phyloP scores from a whole-genome alignment of 2,113 vertebrate genomes.

The Pavo muticus region DNA sequence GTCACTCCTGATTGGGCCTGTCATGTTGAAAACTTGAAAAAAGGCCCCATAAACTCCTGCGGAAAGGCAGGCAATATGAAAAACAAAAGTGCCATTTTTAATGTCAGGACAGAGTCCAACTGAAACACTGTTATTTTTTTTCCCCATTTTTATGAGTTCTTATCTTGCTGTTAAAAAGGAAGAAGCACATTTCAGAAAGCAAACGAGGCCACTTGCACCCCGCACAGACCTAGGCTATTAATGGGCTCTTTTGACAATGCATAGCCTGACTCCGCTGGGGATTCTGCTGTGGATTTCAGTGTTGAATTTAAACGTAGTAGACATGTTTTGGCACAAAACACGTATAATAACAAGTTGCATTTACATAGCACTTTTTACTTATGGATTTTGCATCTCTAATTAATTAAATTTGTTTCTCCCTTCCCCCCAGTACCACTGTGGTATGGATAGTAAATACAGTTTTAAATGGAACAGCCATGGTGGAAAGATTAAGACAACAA shows the following conservation, averaged over 20 bases:
- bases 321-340: constrained; percentile 52
- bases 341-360: constrained; percentile 60
- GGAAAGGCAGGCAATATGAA: constrained; percentile 10
- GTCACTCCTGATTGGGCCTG: constrained; percentile 4
- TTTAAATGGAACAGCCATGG: neutral
- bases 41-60: constrained; percentile 26
- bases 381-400: constrained; percentile 58
- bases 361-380: constrained; percentile 59
- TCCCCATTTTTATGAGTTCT: constrained; percentile 49
- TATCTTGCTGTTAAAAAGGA: constrained; percentile 44
- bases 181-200: neutral
- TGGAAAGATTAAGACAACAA: constrained; percentile 44
- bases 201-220: constrained; percentile 23
- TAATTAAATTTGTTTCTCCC: constrained; percentile 56
- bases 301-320: constrained; percentile 42
- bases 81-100: constrained; percentile 53
- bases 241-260: constrained; percentile 42
- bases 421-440: neutral
- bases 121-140: constrained; percentile 19
- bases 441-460: constrained; percentile 34
- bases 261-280: constrained; percentile 21
- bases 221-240: constrained; percentile 50
- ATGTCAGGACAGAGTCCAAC: constrained; percentile 7
- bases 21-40: constrained; percentile 28
- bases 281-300: constrained; percentile 47